Conservation (phyloP, 2,888 invertebrate genomes). For the Dynastes hyllus region DNA sequence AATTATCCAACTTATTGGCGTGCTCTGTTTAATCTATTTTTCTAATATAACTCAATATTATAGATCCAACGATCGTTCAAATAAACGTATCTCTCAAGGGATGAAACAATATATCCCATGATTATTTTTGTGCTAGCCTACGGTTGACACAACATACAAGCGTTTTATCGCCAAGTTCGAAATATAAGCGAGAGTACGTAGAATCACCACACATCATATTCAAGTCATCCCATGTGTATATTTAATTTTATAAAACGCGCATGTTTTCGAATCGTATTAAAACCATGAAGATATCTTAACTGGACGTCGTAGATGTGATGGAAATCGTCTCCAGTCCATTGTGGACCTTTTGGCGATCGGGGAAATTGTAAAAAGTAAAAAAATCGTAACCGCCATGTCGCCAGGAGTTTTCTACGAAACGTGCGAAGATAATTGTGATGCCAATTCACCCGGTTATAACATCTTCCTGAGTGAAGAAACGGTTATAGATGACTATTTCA, state of each 20-base stretch:
- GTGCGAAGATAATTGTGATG: conserved; percentile 44
- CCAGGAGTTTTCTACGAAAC: conserved; percentile 53
- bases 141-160: conserved; percentile 68
- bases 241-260: conserved; percentile 48
- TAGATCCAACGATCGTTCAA: conserved; percentile 16
- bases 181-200: conserved; percentile 52
- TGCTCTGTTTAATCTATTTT: neutral
- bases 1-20: too few species aligned
- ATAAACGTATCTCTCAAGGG: conserved; percentile 61
- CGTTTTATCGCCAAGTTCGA: conserved; percentile 61
- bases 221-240: conserved; percentile 64
- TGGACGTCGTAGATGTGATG: conserved; percentile 51
- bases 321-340: conserved; percentile 4
- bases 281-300: conserved; percentile 48
- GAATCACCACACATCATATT: conserved; percentile 54
- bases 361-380: neutral
- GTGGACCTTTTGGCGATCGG: neutral
- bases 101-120: conserved; percentile 65
- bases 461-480: conserved; percentile 40
- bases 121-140: conserved; percentile 68
- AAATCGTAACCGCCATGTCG: conserved; percentile 44
- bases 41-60: conserved; percentile 25
- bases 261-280: conserved; percentile 43
- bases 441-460: conserved; percentile 27
- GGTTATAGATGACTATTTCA: conserved; percentile 35